Base-by-base conservation (phyloP, 2,113 vertebrate species). In the Scomber japonicus region DNA sequence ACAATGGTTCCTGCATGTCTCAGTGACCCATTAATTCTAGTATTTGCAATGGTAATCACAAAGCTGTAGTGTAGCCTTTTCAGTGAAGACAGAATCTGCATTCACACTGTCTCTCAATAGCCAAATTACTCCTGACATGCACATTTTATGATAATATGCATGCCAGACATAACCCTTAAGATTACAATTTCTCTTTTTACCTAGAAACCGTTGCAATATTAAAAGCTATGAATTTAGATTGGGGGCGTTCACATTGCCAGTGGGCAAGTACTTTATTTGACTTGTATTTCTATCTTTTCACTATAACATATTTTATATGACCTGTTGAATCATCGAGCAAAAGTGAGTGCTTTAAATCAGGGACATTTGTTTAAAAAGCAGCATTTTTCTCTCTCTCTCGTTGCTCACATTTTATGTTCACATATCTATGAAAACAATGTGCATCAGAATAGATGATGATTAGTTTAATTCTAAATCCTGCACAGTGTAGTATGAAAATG, bases 1-100 rank as follows among this genome's bases (percentile, higher is more conserved):
- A 15, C 54, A 44, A 11, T 5, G 0, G n/a, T 19, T 75, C 60
- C 74, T 44, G 54, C 2, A 0, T n/a, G 64, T 81, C 76, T 21
- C 57, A 4, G 46, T 85, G 80, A 82, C 85, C 67, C 82, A 72
- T 83, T 78, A 73, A 74, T 90, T 81, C 40, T 19, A 48, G 35
- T n/a, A 57, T 81, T 88, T 81, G 56, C 17, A 24, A 50, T 45
- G 15, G 49, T 30, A 67, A 30, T 87, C 55, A 81, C 67, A 80
- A 59, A 66, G 44, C 81, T 81, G 67, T 50, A 30, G 45, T 46
- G 51, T 87, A 88, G 89, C 89, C 87, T 92, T 91, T 91, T 85
- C 69, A 59, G 51, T 40, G n/a, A 30, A 44, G 72, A 78, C 49
- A 75, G 57, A 51, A 61, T 86, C 59, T 64, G 66, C 75, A 84